Conservation (phyloP, 2,113 vertebrate genomes). For the Isurus oxyrinchus region DNA sequence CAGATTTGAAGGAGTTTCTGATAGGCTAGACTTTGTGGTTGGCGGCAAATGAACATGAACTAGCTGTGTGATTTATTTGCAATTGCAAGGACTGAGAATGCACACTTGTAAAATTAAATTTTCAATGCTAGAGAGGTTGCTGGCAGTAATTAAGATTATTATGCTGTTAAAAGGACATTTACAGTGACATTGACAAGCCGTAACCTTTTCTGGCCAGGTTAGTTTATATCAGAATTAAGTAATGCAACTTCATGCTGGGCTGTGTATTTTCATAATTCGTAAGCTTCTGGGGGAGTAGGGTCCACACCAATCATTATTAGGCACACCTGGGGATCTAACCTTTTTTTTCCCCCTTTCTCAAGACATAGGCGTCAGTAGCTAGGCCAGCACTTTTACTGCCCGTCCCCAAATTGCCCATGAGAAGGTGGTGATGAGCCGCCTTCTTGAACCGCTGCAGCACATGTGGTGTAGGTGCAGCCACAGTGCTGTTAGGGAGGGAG, state of each 20-base stretch:
- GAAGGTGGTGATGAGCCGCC: no score
- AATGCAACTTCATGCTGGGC: background rate
- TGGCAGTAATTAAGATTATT: background rate
- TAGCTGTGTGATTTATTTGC: background rate
- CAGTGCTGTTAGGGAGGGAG: no score
- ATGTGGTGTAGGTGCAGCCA: no score
- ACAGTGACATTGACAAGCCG: background rate
- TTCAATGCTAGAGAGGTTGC: background rate
- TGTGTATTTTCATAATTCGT: background rate
- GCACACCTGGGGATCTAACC: no score
- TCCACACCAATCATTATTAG: no score
- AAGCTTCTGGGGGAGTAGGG: background rate
- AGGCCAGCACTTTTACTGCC: no score
- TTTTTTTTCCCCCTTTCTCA: no score
- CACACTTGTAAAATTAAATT: background rate
- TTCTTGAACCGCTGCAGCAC: no score
- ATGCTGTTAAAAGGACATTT: background rate
- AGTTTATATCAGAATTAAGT: background rate
- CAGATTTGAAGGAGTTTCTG: background rate
- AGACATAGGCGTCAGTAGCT: no score
- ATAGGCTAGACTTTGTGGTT: background rate
- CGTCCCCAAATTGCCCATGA: no score
- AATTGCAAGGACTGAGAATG: background rate
- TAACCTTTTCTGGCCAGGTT: background rate
- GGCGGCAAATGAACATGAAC: background rate